Conservation (phyloP, 92 coral and sea anemone genomes). For the Phenganax marumi region DNA sequence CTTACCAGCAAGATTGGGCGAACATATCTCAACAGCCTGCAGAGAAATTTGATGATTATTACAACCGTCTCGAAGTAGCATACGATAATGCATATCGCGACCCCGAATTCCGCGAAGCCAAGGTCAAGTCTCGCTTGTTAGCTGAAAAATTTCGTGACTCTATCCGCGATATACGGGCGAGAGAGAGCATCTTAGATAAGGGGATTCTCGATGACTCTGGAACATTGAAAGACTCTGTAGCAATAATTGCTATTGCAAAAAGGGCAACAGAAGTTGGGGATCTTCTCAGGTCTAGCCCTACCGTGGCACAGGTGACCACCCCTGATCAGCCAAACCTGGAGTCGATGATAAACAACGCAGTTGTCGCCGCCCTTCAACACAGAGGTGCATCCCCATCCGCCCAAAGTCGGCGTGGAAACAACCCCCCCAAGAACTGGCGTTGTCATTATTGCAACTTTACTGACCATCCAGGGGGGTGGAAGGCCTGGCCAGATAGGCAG, state of each 20-base stretch:
- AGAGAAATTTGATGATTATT: slow-evolving; percentile 22
- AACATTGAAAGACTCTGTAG: slow-evolving; percentile 10
- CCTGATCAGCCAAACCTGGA: slow-evolving; percentile 9
- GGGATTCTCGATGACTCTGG: slow-evolving; percentile 21
- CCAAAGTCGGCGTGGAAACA: background rate
- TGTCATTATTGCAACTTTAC: slow-evolving; percentile 22
- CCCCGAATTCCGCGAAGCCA: slow-evolving; percentile 8
- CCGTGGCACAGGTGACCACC: background rate
- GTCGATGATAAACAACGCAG: slow-evolving; percentile 30
- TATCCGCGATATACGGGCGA: slow-evolving; percentile 20
- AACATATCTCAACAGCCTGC: background rate
- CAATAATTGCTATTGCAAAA: slow-evolving; percentile 23
- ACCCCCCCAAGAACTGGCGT: background rate
- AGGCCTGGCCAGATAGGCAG: slow-evolving; percentile 12
- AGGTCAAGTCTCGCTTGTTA: background rate
- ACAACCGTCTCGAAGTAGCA: slow-evolving; percentile 4
- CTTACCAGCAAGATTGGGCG: slow-evolving; percentile 6
- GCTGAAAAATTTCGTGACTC: slow-evolving; percentile 20
- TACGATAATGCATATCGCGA: slow-evolving; percentile 24
- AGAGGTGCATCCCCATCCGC: background rate
- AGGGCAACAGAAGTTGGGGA: slow-evolving; percentile 26
- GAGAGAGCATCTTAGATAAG: slow-evolving; percentile 28
- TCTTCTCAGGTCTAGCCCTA: background rate
- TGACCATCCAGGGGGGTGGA: slow-evolving; percentile 40
- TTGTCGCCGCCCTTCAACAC: background rate